Evolutionary conservation across 2,888 invertebrate genomes (phyloP), one percentile per base, ranked within the genome.

Genomic region (Heterodera filipjevi): DNA sequence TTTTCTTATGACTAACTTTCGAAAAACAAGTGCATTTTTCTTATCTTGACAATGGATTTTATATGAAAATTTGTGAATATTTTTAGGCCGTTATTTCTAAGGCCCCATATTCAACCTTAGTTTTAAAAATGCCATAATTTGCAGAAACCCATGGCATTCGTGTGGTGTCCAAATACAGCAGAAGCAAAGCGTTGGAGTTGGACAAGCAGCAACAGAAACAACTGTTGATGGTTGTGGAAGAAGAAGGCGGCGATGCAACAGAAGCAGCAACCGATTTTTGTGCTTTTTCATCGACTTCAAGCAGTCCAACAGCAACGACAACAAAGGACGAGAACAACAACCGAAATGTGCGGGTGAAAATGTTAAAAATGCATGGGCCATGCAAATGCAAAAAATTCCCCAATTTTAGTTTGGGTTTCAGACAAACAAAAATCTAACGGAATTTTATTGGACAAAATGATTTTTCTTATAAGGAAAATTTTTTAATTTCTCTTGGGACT

Each of bases 91-190:
- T n/a, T n/a, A n/a, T n/a, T n/a, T n/a, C n/a, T n/a, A n/a, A n/a
- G n/a, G n/a, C n/a, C n/a, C n/a, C n/a, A n/a, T n/a, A n/a, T n/a
- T n/a, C n/a, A n/a, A n/a, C n/a, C n/a, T 53, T 22, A 22, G 22
- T 16, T 53, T 16, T 16, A 53, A 53, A 39, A 39, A 12, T 39
- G 39, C 39, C 39, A 39, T 14, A 49, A 49, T 49, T 81, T 44
- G 79, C 83, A 89, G 88, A 90, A 81, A 90, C 90, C 44, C 91
- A 91, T 83, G 89, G 89, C 59, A 87, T 89, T 74, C 87, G 89
- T 27, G 89, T 89, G 27, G 88, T 89, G 22, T 89, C 89, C 59
- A 89, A 89, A 81, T 89, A 89, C 83, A 86, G 86, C 74, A 86
- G 89, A 10, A 85, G 85, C 33, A 89, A 89, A 81, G 85, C 87